A percentile compares a stretch with the other conserved stretches of the same genome.
These are phyloP conservation scores for Listrodromus nycthemerus DNA, from an alignment of 2,888 invertebrate species.

Conservation along the genomic window DNA sequence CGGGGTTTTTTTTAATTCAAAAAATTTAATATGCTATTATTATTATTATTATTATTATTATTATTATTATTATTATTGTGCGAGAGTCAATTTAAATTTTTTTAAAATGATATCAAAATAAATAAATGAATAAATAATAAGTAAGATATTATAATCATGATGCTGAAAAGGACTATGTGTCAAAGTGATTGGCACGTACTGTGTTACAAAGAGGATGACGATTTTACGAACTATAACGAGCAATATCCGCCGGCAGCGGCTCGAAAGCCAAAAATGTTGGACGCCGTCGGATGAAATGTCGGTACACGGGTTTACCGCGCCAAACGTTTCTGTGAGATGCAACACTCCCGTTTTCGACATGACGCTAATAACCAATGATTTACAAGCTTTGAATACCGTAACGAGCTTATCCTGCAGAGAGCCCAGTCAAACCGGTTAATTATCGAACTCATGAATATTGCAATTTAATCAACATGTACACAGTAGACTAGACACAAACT, in stretches of 20 bases:
- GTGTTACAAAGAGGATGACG: conserved; percentile 23
- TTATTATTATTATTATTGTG: too few species aligned
- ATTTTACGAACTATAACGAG: conserved; percentile 66
- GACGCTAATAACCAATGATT: conserved; percentile 40
- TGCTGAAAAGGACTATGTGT: neutral
- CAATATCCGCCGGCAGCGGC: conserved; percentile 66
- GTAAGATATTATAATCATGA: too few species aligned
- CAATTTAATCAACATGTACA: conserved; percentile 28
- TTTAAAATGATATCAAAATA: too few species aligned
- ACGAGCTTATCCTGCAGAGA: conserved; percentile 12
- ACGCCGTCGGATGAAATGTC: conserved; percentile 31
- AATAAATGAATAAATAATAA: too few species aligned
- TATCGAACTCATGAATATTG: conserved; percentile 44
- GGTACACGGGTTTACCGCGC: conserved; percentile 10
- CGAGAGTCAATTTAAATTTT: too few species aligned
- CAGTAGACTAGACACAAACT: too few species aligned
- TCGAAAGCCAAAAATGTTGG: conserved; percentile 55
- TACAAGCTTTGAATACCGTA: conserved; percentile 31
- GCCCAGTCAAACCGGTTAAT: conserved; percentile 33
- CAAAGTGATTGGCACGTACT: conserved; percentile 14
- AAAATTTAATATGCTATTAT: too few species aligned
- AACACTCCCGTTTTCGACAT: conserved; percentile 17
- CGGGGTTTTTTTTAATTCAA: too few species aligned
- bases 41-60: too few species aligned
- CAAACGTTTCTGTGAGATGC: conserved; percentile 1